Evolutionary conservation across 23 tunicate species (phyloP).

Genomic region (Oikopleura dioica): DNA sequence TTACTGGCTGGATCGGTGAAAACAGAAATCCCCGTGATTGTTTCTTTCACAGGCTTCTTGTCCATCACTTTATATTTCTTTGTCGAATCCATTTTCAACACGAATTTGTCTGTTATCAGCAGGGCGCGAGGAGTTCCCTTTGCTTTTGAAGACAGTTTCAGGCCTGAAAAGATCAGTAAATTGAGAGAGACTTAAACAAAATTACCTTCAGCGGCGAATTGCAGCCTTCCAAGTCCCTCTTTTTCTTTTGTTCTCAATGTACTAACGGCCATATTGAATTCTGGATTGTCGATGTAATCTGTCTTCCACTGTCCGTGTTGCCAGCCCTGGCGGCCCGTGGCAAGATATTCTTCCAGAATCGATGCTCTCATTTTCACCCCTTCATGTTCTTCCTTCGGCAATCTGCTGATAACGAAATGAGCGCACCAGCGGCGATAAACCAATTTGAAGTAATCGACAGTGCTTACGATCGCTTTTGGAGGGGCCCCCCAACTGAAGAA

Average conservation of each 20-base stretch:
- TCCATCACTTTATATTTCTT: slow-evolving; percentile 76
- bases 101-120: slow-evolving; percentile 36
- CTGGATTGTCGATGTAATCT: background rate
- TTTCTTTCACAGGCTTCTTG: no score
- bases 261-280: background rate
- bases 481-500: background rate
- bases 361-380: background rate
- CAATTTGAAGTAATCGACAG: background rate
- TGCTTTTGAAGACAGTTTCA: no score
- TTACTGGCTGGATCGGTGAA: no score
- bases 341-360: background rate
- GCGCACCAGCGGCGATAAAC: background rate
- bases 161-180: no score
- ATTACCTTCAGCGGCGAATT: background rate
- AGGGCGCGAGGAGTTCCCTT: no score
- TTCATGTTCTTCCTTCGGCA: background rate
- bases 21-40: no score
- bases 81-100: slow-evolving; percentile 53
- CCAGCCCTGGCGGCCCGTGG: background rate
- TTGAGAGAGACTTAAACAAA: no score
- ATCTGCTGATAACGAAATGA: background rate
- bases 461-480: background rate
- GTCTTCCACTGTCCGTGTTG: background rate
- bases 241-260: background rate
- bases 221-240: background rate